phyloP scores from a whole-genome alignment of 2,888 invertebrate genomes.

The Fragum fragum region DNA sequence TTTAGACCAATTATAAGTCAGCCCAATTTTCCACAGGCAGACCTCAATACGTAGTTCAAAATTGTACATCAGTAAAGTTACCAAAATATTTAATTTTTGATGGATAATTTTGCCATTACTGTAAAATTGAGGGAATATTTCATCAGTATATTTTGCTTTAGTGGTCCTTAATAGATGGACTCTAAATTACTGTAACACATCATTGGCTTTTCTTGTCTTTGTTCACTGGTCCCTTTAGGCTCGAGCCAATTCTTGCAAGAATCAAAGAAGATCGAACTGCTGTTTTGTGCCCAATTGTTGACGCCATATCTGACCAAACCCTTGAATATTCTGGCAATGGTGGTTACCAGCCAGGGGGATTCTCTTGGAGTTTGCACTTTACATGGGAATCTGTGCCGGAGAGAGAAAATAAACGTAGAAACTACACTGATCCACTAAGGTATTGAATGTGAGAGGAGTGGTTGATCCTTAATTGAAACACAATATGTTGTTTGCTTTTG shows the following conservation, averaged over 20 bases:
- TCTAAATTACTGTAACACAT: too few species aligned
- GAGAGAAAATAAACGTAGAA: slow-evolving; percentile 67
- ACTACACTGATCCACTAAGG: slow-evolving; percentile 81
- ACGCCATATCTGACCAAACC: slow-evolving; percentile 94
- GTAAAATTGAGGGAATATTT: too few species aligned
- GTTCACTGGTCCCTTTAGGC: slow-evolving; percentile 86
- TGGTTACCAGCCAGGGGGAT: slow-evolving; percentile 85
- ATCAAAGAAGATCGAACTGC: slow-evolving; percentile 93
- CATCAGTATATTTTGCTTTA: too few species aligned
- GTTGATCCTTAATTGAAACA: too few species aligned
- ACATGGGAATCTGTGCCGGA: slow-evolving; percentile 90
- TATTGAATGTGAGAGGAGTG: background rate
- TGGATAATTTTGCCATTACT: too few species aligned
- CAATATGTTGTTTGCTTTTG: too few species aligned
- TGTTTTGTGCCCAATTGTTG: slow-evolving; percentile 97
- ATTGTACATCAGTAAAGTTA: too few species aligned
- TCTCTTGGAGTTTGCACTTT: slow-evolving; percentile 92
- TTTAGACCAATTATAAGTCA: too few species aligned
- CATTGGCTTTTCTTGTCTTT: background rate
- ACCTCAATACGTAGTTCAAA: too few species aligned
- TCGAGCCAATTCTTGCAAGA: slow-evolving; percentile 95
- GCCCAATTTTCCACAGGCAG: too few species aligned
- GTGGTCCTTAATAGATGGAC: too few species aligned
- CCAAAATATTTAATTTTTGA: too few species aligned
- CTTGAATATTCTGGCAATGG: slow-evolving; percentile 87